Conservation (phyloP, 2,113 vertebrate genomes). For the Tenrec ecaudatus region DNA sequence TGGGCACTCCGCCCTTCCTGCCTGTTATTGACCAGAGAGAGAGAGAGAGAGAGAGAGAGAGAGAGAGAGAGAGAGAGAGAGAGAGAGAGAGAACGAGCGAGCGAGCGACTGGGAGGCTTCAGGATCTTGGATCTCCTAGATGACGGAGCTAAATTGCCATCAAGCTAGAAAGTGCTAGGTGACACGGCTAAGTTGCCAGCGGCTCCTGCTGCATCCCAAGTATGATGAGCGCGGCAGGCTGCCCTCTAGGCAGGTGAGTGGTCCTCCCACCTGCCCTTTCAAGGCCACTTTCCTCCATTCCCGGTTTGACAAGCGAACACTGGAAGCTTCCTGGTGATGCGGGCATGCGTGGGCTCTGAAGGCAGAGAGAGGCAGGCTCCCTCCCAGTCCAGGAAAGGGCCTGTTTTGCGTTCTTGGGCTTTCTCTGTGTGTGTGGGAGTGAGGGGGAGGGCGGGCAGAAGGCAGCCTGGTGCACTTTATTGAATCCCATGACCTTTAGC, state of each 20-base stretch:
- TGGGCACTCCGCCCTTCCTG: neutral
- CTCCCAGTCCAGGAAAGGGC: neutral
- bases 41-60: neutral
- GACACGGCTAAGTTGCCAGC: no score
- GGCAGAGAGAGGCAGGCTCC: neutral
- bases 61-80: neutral
- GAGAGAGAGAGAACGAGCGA: slow-evolving; percentile 2
- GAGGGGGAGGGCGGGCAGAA: no score
- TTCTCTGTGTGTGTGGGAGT: no score
- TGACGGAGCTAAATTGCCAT: neutral
- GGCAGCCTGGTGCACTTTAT: neutral
- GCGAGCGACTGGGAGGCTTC: no score
- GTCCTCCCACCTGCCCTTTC: neutral
- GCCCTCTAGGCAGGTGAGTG: no score
- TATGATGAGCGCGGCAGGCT: no score
- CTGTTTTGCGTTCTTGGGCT: no score
- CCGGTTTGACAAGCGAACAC: neutral
- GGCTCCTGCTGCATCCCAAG: no score
- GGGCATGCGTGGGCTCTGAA: neutral
- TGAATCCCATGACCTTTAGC: slow-evolving; percentile 44
- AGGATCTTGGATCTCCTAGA: neutral
- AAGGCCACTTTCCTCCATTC: neutral
- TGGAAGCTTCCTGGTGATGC: rapidly evolving
- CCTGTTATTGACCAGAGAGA: neutral
- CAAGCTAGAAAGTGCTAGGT: no score